Percentiles rank a stretch among this genome's conserved stretches.
Evolutionary conservation across 2,113 vertebrate genomes (phyloP).

Genomic region (cattle (Bos taurus)): DNA sequence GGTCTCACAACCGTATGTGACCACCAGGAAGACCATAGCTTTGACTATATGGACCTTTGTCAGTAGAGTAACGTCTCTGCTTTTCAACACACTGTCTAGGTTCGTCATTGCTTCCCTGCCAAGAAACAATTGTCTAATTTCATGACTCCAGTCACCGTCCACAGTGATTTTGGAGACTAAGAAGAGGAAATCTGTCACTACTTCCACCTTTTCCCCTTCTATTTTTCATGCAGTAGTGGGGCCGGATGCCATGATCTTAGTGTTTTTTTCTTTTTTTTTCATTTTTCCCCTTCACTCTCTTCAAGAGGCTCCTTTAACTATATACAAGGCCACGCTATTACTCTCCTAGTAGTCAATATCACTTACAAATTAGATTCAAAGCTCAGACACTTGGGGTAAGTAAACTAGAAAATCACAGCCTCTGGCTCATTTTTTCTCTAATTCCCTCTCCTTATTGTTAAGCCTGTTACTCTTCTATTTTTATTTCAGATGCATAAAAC

Average conservation of each 20-base stretch:
- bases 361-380: background rate
- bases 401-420: background rate
- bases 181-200: background rate
- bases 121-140: background rate
- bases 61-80: background rate
- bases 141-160: background rate
- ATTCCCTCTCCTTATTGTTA: background rate
- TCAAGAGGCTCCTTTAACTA: background rate
- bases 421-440: background rate
- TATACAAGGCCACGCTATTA: background rate
- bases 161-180: background rate
- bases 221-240: background rate
- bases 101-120: background rate
- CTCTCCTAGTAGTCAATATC: background rate
- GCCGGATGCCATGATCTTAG: background rate
- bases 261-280: background rate
- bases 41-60: background rate
- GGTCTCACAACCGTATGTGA: background rate
- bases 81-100: background rate
- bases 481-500: background rate
- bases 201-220: background rate
- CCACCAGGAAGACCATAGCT: background rate
- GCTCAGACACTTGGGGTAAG: background rate
- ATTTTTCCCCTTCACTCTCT: background rate
- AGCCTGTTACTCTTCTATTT: background rate